A percentile compares a stretch with the other conserved stretches of the same genome.
phyloP scores from a whole-genome alignment of 2,113 vertebrate genomes.

The Talpa occidentalis region DNA sequence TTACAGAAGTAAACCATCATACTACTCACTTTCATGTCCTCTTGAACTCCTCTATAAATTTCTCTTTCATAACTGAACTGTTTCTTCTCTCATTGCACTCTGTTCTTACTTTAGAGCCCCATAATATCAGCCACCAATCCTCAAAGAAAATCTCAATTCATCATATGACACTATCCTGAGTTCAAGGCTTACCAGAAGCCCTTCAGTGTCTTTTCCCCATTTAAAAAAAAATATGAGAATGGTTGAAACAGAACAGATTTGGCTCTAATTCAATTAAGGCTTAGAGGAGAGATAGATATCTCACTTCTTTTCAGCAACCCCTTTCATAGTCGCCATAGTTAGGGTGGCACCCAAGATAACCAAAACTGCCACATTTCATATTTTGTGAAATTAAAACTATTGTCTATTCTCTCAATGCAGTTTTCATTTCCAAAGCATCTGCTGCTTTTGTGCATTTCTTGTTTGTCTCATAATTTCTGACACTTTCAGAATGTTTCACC shows the following conservation, averaged over 20 bases:
- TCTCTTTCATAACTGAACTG: conserved; percentile 45
- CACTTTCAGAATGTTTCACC: conserved; percentile 34
- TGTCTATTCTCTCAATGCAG: background rate
- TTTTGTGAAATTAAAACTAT: conserved; percentile 5
- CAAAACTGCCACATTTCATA: background rate
- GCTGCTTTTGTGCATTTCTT: background rate
- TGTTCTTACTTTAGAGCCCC: background rate
- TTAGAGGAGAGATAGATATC: background rate
- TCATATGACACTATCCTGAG: background rate
- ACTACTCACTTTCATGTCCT: background rate
- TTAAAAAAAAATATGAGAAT: background rate
- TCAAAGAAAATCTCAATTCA: conserved; percentile 26
- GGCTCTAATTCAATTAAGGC: conserved; percentile 22
- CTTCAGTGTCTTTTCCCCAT: background rate
- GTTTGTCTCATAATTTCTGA: conserved; percentile 32
- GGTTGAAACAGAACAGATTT: conserved; percentile 22
- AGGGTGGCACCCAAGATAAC: background rate
- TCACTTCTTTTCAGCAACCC: conserved; percentile 5
- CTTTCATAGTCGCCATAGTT: background rate
- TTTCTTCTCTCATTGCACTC: background rate
- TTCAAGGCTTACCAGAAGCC: background rate
- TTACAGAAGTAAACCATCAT: conserved; percentile 25
- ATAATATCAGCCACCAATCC: background rate
- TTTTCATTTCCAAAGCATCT: background rate
- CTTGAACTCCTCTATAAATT: conserved; percentile 13